Evolutionary conservation across 1,140 invertebrate species (phyloP).

Genomic region (Nephila pilipes): DNA sequence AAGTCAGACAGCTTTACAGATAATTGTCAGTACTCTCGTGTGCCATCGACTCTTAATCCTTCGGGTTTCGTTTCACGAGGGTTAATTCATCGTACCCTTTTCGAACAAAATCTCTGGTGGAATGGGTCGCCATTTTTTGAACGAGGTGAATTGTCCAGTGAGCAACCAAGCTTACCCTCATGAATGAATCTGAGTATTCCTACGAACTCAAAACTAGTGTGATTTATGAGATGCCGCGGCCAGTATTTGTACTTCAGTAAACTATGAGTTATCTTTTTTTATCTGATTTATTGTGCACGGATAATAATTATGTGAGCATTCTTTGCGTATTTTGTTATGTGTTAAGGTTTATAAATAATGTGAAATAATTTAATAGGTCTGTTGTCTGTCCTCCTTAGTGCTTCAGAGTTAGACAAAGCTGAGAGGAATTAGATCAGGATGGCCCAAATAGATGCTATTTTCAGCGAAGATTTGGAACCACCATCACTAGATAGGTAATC

Average conservation of each 20-base stretch:
- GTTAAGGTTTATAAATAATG: too few relatives aligned
- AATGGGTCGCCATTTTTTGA: constrained; percentile 5
- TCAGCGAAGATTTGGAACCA: too few relatives aligned
- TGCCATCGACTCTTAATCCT: too few relatives aligned
- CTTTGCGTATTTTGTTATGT: background rate
- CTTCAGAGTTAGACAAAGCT: background rate
- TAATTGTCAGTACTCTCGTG: too few relatives aligned
- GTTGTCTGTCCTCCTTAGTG: constrained; percentile 44
- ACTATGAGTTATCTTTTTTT: background rate
- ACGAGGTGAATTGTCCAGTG: background rate
- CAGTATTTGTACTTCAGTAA: background rate
- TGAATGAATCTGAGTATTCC: background rate
- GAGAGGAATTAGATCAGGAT: too few relatives aligned
- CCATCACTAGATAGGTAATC: too few relatives aligned
- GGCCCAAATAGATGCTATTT: too few relatives aligned
- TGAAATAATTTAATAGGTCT: background rate
- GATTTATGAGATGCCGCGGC: background rate
- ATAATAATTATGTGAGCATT: too few relatives aligned
- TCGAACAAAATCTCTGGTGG: background rate
- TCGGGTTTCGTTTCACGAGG: too few relatives aligned
- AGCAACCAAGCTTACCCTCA: background rate
- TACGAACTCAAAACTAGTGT: background rate
- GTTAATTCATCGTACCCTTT: too few relatives aligned
- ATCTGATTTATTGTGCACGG: background rate
- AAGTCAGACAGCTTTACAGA: too few relatives aligned